Evolutionary conservation across 2,113 vertebrate genomes (phyloP), one percentile per base, ranked within the genome.

Genomic region (Dascyllus trimaculatus): DNA sequence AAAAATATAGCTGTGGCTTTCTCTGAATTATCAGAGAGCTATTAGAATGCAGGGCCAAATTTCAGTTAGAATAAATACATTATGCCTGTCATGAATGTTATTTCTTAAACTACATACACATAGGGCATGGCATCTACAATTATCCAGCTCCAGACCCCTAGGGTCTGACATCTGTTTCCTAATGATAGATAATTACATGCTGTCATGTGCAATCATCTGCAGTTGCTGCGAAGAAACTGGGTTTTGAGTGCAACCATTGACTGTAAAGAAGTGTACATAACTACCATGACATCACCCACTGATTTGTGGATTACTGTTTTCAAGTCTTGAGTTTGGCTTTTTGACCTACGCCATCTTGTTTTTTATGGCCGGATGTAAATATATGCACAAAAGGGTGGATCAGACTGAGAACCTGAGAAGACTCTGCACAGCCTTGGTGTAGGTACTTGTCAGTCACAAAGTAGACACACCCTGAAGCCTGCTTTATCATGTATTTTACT

Each of bases 131-230:
- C 77, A 78, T 82, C 71, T 53, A 84, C 82, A 87, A 86, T 92
- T 88, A 93, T 78, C 77, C 75, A 89, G 57, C 71, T 71, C 72
- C 51, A 89, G 88, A 95, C 95, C 95, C 32, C 71, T 48, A 17
- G 94, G 95, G 94, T 93, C 92, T 93, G 95, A 95, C 96, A 96
- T 96, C 96, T 97, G 96, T 96, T 97, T 92, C 86, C 60, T 97
- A 96, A 97, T 97, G 96, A 96, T 95, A 93, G 93, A 94, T 97
- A 97, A 98, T 98, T 97, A 96, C 95, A 94, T 91, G 94, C 95
- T 96, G 97, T 96, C 96, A 95, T 91, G 94, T 89, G 93, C 95
- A 96, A 97, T 97, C 96, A 96, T 88, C 93, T 84, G 85, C 93
- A 95, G 95, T 95, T 93, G 93, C 93, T 89, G 88, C 93, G 94